Percentiles rank a stretch among this genome's conserved stretches.
phyloP scores from a whole-genome alignment of 2,888 invertebrate species.

The Lacanobia wlatinum region DNA sequence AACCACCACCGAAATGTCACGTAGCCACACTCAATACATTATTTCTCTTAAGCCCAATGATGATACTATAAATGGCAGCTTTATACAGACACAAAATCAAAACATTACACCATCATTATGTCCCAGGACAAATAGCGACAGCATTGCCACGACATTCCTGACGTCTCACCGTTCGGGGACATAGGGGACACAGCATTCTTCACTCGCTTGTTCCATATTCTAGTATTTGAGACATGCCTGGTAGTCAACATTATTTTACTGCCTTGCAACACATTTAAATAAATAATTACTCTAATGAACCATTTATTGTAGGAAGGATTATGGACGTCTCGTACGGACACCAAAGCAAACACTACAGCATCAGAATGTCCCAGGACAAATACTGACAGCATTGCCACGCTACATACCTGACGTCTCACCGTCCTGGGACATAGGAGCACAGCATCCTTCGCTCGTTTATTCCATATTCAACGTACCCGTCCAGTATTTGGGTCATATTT shows the following conservation, averaged over 20 bases:
- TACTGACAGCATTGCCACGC: slow-evolving; percentile 15
- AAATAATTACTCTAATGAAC: neutral
- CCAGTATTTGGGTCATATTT: slow-evolving; percentile 76
- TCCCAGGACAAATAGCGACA: slow-evolving; percentile 7
- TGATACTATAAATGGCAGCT: too few species aligned
- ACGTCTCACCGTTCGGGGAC: slow-evolving; percentile 38
- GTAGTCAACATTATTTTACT: neutral
- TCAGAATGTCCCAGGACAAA: slow-evolving; percentile 6
- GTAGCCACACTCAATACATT: too few species aligned
- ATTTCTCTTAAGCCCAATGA: too few species aligned
- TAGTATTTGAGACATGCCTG: too few species aligned
- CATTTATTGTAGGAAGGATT: too few species aligned
- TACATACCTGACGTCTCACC: slow-evolving; percentile 1
- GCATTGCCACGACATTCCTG: slow-evolving; percentile 12
- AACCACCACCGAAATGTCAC: too few species aligned
- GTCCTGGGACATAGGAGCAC: slow-evolving; percentile 44
- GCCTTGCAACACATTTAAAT: neutral
- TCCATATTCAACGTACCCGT: slow-evolving; percentile 59
- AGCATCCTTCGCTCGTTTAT: slow-evolving; percentile 52
- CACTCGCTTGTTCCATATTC: too few species aligned
- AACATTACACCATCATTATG: neutral
- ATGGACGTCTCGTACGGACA: too few species aligned
- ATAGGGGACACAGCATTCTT: slow-evolving; percentile 6
- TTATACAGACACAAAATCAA: too few species aligned
- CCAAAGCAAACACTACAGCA: neutral